Percentiles rank a stretch among this genome's conserved stretches.
Evolutionary conservation across 2,888 invertebrate genomes (phyloP).

Genomic region (Metacarcinus magister): DNA sequence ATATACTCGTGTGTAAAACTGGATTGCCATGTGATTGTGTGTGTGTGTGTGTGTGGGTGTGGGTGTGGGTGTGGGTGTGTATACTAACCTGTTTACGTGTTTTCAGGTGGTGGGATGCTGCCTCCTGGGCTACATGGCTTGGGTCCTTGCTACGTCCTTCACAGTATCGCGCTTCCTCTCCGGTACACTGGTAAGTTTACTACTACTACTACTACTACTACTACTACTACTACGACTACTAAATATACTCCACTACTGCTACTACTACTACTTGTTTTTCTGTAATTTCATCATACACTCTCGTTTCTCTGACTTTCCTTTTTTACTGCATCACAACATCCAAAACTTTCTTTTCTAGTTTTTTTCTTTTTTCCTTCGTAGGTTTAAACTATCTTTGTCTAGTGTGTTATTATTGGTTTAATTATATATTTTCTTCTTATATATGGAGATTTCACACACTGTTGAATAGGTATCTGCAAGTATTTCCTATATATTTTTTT

Average conservation of each 20-base stretch:
- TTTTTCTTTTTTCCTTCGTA: too few relatives aligned
- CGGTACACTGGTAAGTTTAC: constrained; percentile 84
- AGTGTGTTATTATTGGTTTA: too few relatives aligned
- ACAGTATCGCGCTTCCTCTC: constrained; percentile 84
- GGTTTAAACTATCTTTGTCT: too few relatives aligned
- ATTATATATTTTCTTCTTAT: too few relatives aligned
- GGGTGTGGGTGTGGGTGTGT: background rate
- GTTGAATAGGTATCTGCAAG: too few relatives aligned
- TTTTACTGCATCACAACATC: background rate
- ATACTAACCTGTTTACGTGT: background rate
- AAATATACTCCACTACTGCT: background rate
- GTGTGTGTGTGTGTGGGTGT: background rate
- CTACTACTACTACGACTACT: background rate
- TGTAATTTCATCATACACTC: background rate
- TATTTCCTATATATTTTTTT: too few relatives aligned
- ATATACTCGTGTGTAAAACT: background rate
- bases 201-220: constrained; percentile 18
- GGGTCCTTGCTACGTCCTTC: constrained; percentile 85
- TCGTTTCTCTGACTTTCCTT: background rate
- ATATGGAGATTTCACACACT: too few relatives aligned
- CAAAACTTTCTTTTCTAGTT: too few relatives aligned
- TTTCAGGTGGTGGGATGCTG: constrained; percentile 84
- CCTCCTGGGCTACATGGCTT: constrained; percentile 84
- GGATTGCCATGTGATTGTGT: background rate
- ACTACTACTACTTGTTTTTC: background rate